Conservation (phyloP, 2,888 invertebrate species). For the Hedya salicella region DNA sequence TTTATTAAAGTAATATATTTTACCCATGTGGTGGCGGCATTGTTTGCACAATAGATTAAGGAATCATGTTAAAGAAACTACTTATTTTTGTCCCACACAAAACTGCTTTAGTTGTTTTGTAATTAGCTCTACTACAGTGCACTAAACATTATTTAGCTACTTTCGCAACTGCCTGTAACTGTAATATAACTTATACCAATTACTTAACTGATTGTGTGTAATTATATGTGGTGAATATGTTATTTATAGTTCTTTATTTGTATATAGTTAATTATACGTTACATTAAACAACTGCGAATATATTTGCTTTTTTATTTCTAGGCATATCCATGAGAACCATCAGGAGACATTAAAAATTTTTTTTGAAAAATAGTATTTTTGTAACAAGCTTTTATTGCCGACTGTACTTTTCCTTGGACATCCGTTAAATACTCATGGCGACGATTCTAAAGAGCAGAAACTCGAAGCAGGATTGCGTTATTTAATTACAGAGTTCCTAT, state of each 20-base stretch:
- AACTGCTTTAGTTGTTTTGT: constrained; percentile 29
- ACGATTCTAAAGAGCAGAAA: too few relatives aligned
- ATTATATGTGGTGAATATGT: constrained; percentile 34
- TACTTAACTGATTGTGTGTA: constrained; percentile 38
- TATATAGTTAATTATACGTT: constrained; percentile 43
- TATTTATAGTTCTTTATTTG: constrained; percentile 43
- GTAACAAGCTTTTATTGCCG: too few relatives aligned
- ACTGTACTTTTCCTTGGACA: too few relatives aligned
- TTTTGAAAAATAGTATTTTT: too few relatives aligned
- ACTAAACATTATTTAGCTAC: constrained; percentile 25
- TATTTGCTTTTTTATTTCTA: constrained; percentile 7
- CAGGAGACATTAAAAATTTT: too few relatives aligned
- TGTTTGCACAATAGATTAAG: constrained; percentile 30
- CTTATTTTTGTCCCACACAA: constrained; percentile 18
- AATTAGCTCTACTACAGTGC: constrained; percentile 20
- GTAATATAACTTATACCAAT: constrained; percentile 33
- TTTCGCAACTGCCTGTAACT: constrained; percentile 38
- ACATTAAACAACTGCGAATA: constrained; percentile 39
- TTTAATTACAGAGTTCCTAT: too few relatives aligned
- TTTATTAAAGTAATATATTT: constrained; percentile 2
- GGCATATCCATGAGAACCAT: too few relatives aligned
- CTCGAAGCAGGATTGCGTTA: too few relatives aligned
- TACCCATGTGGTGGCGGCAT: constrained; percentile 19
- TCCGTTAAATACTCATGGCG: too few relatives aligned
- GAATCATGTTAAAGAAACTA: constrained; percentile 15